A percentile compares a stretch with the other conserved stretches of the same genome.
Evolutionary conservation across 2,113 vertebrate species (phyloP).

Genomic region (Onychostruthus taczanowskii): DNA sequence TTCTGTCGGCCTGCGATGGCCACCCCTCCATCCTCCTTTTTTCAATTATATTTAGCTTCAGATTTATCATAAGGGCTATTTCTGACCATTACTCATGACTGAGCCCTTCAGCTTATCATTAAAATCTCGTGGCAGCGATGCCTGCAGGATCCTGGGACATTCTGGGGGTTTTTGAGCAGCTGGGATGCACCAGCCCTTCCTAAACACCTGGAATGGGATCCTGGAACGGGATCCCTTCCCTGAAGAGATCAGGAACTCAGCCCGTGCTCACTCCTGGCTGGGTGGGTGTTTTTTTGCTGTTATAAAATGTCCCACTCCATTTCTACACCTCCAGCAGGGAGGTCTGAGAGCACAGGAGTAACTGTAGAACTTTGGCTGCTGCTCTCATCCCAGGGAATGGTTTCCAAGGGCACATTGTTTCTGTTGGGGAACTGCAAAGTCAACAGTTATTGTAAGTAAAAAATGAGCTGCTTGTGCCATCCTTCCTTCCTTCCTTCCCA

Average conservation of each 20-base stretch:
- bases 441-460: not conserved
- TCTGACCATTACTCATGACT: slow-evolving; percentile 34
- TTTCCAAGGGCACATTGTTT: not conserved
- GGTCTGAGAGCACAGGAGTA: not conserved
- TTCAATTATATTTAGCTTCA: slow-evolving; percentile 9
- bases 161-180: not conserved
- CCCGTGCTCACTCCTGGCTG: too few species aligned
- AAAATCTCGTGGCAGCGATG: not conserved
- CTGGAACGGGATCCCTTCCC: not conserved
- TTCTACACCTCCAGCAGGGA: not conserved
- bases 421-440: not conserved
- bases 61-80: slow-evolving; percentile 19
- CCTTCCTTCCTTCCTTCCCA: not conserved
- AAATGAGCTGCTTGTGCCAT: not conserved
- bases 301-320: not conserved
- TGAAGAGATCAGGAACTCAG: not conserved
- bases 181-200: not conserved
- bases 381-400: not conserved
- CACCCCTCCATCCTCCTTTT: not conserved
- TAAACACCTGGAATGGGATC: not conserved
- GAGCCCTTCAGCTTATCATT: not conserved
- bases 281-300: not conserved
- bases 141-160: not conserved
- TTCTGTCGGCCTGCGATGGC: not conserved
- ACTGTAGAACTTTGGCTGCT: not conserved